These are phyloP conservation scores for Andrena fulva DNA, from an alignment of 2,888 invertebrate species.

Conservation along the genomic window DNA sequence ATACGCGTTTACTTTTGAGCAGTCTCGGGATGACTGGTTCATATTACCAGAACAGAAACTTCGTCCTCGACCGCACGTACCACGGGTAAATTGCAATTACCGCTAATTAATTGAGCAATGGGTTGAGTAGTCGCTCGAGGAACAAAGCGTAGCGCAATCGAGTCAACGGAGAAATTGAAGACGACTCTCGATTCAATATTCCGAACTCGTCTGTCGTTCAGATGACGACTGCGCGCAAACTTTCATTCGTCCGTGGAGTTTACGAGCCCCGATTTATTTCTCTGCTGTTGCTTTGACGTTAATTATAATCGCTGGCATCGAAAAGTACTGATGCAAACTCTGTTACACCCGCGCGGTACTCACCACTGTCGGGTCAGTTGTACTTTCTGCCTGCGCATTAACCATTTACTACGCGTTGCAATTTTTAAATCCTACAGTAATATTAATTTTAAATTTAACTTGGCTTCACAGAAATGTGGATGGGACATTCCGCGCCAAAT, in stretches of 20 bases:
- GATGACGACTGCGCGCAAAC: constrained; percentile 35
- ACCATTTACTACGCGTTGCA: no score
- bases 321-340: neutral
- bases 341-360: neutral
- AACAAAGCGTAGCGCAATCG: constrained; percentile 53
- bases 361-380: neutral
- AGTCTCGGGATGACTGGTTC: constrained; percentile 19
- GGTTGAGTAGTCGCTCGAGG: constrained; percentile 46
- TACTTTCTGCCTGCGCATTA: no score
- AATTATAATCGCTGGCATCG: neutral
- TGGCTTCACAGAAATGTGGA: no score
- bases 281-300: neutral
- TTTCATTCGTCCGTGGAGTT: constrained; percentile 28
- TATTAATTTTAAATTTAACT: no score
- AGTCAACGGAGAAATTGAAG: constrained; percentile 60
- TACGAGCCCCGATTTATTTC: constrained; percentile 28
- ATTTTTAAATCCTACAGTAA: no score
- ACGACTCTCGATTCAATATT: constrained; percentile 51
- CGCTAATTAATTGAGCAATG: constrained; percentile 77
- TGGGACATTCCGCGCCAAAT: no score
- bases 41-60: constrained; percentile 46
- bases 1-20: constrained; percentile 2
- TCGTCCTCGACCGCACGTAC: constrained; percentile 49
- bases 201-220: constrained; percentile 31
- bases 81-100: constrained; percentile 76